Evolutionary conservation across 2,888 invertebrate genomes (phyloP), one percentile per base, ranked within the genome.

Genomic region (Eupithecia vulgata): DNA sequence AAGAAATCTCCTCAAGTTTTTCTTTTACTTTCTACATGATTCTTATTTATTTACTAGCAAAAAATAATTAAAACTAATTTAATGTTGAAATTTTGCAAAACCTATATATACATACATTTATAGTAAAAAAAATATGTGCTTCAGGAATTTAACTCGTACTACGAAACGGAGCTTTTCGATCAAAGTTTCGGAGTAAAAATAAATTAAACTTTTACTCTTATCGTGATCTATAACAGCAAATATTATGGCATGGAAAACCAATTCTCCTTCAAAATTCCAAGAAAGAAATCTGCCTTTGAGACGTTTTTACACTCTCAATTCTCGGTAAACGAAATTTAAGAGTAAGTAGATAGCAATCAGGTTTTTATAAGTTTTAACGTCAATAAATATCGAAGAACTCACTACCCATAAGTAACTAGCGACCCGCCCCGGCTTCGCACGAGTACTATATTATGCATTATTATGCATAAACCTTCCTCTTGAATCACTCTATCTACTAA

Each of bases 291-390:
- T 52, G 70, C 64, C 25, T 62, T 70, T 68, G 70, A 75, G 74
- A 77, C 77, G 81, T 81, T 80, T 79, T 73, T 75, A 81, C 78
- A 80, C 80, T 81, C 74, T 25, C 76, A 80, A 73, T 81, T 72
- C 30, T 30, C 21, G 13, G 40, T 70, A 74, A 75, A 76, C 79
- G 74, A 77, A 80, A 79, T 81, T 81, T 78, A 7, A 30, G 40
- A 1, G 35, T 13, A 69, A 13, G 61, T 62, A 12, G 40, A 40
- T 30, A 17, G 21, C 10, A 59, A 68, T 10, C 30, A 68, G 67
- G 52, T 57, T 67, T 52, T 52, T 52, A 0, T 10, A 21, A 10
- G 8, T 21, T 10, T 4, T 21, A 10, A 21, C 1, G 10, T 10
- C 21, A 21, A 21, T n/a, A 0, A 52, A 52, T n/a, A 52, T 52